phyloP scores from a whole-genome alignment of 2,113 vertebrate species.

The Perca schrenkii region DNA sequence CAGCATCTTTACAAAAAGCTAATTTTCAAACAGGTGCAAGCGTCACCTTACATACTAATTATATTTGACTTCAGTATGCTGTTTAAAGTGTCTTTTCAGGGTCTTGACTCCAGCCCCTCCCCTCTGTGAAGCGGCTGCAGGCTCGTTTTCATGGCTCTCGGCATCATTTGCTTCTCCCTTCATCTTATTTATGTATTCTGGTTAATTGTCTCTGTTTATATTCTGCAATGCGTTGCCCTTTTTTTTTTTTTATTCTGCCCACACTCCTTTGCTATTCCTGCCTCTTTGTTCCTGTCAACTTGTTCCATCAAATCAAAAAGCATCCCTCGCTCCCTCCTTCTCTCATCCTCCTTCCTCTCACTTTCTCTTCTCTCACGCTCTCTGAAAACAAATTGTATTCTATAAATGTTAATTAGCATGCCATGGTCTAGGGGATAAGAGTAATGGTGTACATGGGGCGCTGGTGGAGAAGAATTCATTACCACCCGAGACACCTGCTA shows the following conservation, averaged over 20 bases:
- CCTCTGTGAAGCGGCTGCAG: not conserved
- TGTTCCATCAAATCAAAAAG: conserved; percentile 52
- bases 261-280: conserved; percentile 21
- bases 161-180: conserved; percentile 25
- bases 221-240: conserved; percentile 12
- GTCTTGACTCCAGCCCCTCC: not conserved
- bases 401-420: conserved; percentile 77
- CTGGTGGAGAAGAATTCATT: conserved; percentile 75
- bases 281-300: conserved; percentile 33
- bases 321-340: conserved; percentile 6
- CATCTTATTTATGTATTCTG: conserved; percentile 34
- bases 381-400: conserved; percentile 72
- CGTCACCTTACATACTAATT: not conserved
- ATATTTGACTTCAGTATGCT: not conserved
- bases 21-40: not conserved
- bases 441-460: conserved; percentile 72
- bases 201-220: conserved; percentile 44
- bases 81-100: not conserved
- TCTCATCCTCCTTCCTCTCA: conserved; percentile 5
- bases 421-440: conserved; percentile 76
- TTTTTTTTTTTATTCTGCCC: not conserved
- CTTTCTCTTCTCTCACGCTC: conserved; percentile 34
- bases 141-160: conserved; percentile 4
- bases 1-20: not conserved
- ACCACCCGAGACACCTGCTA: conserved; percentile 60